A percentile compares a stretch with the other conserved stretches of the same genome.
These are phyloP conservation scores for Cephus sareptanus DNA, from an alignment of 2,888 invertebrate genomes.

Conservation along the genomic window DNA sequence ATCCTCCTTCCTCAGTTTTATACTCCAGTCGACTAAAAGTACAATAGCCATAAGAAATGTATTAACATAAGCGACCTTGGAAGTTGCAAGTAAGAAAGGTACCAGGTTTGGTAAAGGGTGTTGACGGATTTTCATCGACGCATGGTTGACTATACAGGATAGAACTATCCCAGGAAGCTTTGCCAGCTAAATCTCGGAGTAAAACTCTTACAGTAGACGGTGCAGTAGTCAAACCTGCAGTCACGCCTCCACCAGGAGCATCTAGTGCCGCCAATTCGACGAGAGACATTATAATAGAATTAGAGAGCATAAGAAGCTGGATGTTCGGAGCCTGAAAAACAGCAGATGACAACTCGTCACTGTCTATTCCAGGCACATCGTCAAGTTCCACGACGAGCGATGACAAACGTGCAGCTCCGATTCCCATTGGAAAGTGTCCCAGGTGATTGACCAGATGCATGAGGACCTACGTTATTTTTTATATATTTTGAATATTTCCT, in stretches of 20 bases:
- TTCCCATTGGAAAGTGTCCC: conserved; percentile 94
- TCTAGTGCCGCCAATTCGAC: conserved; percentile 89
- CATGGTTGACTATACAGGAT: conserved; percentile 84
- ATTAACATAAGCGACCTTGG: background rate
- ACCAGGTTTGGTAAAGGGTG: conserved; percentile 46
- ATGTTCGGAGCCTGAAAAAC: conserved; percentile 88
- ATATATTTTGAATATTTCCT: conserved; percentile 1
- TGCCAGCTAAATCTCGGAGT: conserved; percentile 90
- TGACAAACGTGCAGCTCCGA: conserved; percentile 88
- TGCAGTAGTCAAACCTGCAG: conserved; percentile 64
- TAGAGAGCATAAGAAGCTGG: conserved; percentile 85
- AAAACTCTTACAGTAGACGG: conserved; percentile 78
- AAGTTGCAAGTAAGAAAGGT: conserved; percentile 9
- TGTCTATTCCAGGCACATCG: conserved; percentile 80
- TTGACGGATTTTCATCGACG: conserved; percentile 43
- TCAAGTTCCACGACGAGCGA: conserved; percentile 93
- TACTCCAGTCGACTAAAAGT: conserved; percentile 40
- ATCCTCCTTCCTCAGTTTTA: conserved; percentile 46
- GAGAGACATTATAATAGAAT: conserved; percentile 85
- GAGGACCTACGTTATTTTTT: conserved; percentile 70
- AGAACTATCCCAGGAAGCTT: conserved; percentile 96
- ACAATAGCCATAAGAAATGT: background rate
- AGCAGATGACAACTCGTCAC: conserved; percentile 82
- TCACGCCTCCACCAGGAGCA: conserved; percentile 81
- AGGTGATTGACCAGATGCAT: conserved; percentile 91